phyloP scores from a whole-genome alignment of 2,888 invertebrate species.

The Liopterus haemorrhoidalis region DNA sequence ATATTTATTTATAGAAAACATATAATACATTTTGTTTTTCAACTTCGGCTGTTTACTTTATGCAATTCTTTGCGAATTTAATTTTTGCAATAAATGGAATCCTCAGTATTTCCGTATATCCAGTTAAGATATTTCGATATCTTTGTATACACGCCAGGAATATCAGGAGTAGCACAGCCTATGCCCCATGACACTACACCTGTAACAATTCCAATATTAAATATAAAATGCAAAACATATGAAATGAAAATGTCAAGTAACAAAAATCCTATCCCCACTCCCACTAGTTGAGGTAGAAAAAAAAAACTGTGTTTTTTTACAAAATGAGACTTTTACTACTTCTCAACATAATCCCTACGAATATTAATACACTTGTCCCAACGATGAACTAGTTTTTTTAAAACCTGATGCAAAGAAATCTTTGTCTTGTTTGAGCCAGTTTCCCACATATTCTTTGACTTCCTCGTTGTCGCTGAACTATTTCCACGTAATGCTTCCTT shows the following conservation, averaged over 20 bases:
- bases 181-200: slow-evolving; percentile 62
- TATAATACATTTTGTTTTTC: no score
- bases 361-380: no score
- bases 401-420: no score
- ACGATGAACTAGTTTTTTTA: no score
- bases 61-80: no score
- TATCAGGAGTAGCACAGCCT: slow-evolving; percentile 52
- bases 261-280: neutral
- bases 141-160: slow-evolving; percentile 52
- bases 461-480: no score
- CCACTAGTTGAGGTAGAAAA: neutral
- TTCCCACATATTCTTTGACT: no score
- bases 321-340: no score
- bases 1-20: no score
- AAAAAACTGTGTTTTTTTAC: neutral
- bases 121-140: slow-evolving; percentile 50
- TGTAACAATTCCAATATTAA: slow-evolving; percentile 35
- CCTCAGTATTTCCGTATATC: slow-evolving; percentile 44
- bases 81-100: slow-evolving; percentile 43
- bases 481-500: neutral
- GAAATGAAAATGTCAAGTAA: neutral
- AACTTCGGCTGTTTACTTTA: no score
- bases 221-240: neutral
- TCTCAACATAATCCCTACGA: no score
- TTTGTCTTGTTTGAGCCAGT: no score